Evolutionary conservation across 2,888 invertebrate genomes (phyloP), one percentile per base, ranked within the genome.

Genomic region (Hipparchia sbordonii): DNA sequence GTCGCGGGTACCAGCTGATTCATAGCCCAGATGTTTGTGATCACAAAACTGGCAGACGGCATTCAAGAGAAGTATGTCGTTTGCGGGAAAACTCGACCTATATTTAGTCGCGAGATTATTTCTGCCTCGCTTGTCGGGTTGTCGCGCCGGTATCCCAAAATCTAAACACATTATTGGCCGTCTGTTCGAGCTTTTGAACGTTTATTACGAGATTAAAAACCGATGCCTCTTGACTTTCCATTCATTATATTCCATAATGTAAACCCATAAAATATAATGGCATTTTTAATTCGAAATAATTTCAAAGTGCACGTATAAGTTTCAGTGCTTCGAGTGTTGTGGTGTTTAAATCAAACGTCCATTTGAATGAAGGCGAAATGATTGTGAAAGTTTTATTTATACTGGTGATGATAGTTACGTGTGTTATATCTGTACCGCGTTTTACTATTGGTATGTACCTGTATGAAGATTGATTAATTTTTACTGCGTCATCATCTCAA

Each of bases 41-140:
- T 69, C 51, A 69, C 59, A 71, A 59, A 60, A 52, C 60, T 39
- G 48, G 67, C 71, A 76, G 69, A 79, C 84, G 84, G 82, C 79
- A 84, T 84, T 81, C 82, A 80, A 80, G 83, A 84, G 85, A 91
- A 92, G 90, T 90, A 84, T 91, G 91, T 92, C 93, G 88, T 91
- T 91, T 91, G 91, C 89, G 87, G 91, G 90, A 89, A 92, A 90
- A 87, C 88, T 84, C 83, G 84, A 84, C 85, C 92, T 93, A 93
- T 89, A 92, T 91, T 88, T 93, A 92, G 91, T 82, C 79, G 76
- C 83, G 82, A 83, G 90, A 92, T 91, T 93, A 93, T 92, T 92
- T 91, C 85, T 84, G 92, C 86, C 85, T 84, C 85, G 79, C 75
- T 56, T 56, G 56, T 56, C 56, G 56, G 57, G 13, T 81, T 91